phyloP scores from a whole-genome alignment of 2,888 invertebrate species.

The Mythimna albipuncta region DNA sequence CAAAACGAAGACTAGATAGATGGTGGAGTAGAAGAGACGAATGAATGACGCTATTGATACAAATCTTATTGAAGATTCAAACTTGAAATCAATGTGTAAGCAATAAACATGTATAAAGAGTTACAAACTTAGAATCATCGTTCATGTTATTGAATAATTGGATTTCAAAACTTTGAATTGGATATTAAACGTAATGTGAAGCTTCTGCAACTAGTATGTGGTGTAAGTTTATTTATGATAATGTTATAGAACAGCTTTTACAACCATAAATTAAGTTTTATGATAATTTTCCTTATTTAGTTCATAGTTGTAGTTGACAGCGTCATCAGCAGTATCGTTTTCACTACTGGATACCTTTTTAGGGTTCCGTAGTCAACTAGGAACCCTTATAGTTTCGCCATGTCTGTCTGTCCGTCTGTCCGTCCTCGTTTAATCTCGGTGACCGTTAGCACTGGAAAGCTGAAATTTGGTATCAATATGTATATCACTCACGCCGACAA shows the following conservation, averaged over 20 bases:
- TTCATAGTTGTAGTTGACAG: slow-evolving; percentile 33
- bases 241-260: slow-evolving; percentile 65
- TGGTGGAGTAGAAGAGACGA: slow-evolving; percentile 69
- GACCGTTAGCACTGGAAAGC: too few species aligned
- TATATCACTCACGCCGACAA: too few species aligned
- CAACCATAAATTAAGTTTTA: slow-evolving; percentile 48
- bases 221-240: slow-evolving; percentile 59
- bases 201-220: slow-evolving; percentile 58
- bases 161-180: slow-evolving; percentile 64
- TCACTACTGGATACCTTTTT: not conserved
- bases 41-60: slow-evolving; percentile 77
- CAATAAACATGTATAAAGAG: slow-evolving; percentile 74
- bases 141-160: slow-evolving; percentile 68
- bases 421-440: too few species aligned
- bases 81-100: slow-evolving; percentile 71
- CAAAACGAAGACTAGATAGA: slow-evolving; percentile 74
- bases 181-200: slow-evolving; percentile 60
- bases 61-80: slow-evolving; percentile 72
- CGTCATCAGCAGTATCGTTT: slow-evolving; percentile 2
- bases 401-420: too few species aligned
- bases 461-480: too few species aligned
- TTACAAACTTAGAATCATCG: slow-evolving; percentile 64
- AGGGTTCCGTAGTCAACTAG: too few species aligned
- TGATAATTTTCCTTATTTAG: slow-evolving; percentile 41
- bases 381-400: too few species aligned